Percentiles rank a stretch among this genome's conserved stretches.
Evolutionary conservation across 2,113 vertebrate species (phyloP).

Genomic region (Psittacara wagleri): DNA sequence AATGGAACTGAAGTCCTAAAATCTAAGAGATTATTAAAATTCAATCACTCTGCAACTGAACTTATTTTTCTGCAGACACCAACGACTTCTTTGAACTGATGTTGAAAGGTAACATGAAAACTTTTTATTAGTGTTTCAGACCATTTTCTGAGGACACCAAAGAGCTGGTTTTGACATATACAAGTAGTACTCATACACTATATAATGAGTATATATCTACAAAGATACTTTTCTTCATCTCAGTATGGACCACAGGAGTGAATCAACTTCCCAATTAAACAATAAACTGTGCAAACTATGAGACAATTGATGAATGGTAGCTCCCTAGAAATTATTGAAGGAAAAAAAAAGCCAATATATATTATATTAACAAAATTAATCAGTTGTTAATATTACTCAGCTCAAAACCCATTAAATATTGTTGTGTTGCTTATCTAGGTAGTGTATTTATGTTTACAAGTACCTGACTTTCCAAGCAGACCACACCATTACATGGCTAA

Average conservation of each 20-base stretch:
- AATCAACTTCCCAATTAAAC: slow-evolving; percentile 43
- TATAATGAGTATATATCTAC: slow-evolving; percentile 43
- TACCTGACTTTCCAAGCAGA: not conserved
- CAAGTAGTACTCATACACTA: not conserved
- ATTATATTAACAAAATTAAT: slow-evolving; percentile 6
- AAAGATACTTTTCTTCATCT: not conserved
- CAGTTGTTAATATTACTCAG: not conserved
- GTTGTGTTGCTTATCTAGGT: not conserved
- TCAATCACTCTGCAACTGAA: slow-evolving; percentile 37
- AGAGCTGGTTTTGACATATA: slow-evolving; percentile 38
- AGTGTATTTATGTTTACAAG: not conserved
- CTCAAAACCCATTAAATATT: not conserved
- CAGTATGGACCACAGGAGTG: not conserved
- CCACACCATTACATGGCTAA: not conserved
- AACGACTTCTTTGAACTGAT: slow-evolving; percentile 66
- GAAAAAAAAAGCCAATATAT: not conserved
- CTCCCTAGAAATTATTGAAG: slow-evolving; percentile 41
- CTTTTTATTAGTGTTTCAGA: slow-evolving; percentile 57
- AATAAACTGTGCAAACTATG: slow-evolving; percentile 14
- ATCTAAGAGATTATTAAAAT: slow-evolving; percentile 71
- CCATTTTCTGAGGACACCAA: slow-evolving; percentile 62
- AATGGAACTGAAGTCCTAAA: slow-evolving; percentile 60
- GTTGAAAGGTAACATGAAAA: slow-evolving; percentile 44
- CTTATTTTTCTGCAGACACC: slow-evolving; percentile 63
- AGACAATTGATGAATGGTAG: slow-evolving; percentile 33